These are phyloP conservation scores for Calidris pugnax DNA, from an alignment of 2,113 vertebrate species.

Conservation along the genomic window DNA sequence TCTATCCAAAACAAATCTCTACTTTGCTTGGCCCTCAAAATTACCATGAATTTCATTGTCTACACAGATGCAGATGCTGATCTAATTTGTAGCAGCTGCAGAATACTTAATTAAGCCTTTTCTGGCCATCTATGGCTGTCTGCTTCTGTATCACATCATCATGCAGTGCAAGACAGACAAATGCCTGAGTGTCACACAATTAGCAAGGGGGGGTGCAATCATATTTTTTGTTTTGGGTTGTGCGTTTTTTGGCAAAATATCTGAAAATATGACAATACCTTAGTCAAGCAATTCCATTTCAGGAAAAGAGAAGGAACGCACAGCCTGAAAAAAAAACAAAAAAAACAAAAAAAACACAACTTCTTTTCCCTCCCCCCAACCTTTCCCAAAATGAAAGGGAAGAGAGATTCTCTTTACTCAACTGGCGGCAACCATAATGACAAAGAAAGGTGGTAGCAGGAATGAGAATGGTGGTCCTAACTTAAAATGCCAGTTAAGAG, in stretches of 20 bases:
- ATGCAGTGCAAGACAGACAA: neutral
- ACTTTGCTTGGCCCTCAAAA: constrained; percentile 11
- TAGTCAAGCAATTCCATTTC: constrained; percentile 42
- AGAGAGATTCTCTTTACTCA: neutral
- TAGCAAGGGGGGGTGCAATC: constrained; percentile 33
- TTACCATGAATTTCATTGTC: constrained; percentile 27
- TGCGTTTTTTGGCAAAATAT: neutral
- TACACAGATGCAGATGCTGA: constrained; percentile 39
- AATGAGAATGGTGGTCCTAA: neutral
- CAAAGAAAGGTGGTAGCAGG: neutral
- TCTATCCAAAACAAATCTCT: constrained; percentile 28
- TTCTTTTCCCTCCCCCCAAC: fast-evolving
- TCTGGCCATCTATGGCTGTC: constrained; percentile 40
- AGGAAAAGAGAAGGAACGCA: neutral
- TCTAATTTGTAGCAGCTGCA: constrained; percentile 48
- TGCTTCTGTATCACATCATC: constrained; percentile 34
- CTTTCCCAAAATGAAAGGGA: neutral
- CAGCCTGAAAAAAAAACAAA: neutral
- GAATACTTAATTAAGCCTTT: constrained; percentile 57
- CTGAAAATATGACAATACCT: constrained; percentile 19
- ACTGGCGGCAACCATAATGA: neutral
- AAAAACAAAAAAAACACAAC: too few species aligned
- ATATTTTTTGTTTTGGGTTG: neutral
- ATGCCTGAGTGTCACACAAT: constrained; percentile 54
- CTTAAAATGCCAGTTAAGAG: neutral